These are phyloP conservation scores for Microctenopoma steveboyesi DNA, from an alignment of 2,797 vertebrate genomes.

Conservation along the genomic window DNA sequence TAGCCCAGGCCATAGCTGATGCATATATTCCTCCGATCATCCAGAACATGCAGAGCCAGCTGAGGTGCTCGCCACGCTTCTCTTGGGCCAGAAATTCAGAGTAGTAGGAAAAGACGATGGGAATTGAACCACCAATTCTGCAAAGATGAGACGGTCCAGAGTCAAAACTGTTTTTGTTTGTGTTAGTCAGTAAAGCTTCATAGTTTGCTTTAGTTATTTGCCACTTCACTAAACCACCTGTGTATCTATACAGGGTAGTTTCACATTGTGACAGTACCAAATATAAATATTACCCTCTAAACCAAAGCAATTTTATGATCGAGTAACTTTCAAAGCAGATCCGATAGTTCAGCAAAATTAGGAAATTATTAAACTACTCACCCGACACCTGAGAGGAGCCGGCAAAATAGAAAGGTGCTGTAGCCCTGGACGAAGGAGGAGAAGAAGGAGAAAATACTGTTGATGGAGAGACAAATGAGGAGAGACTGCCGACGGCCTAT, in stretches of 20 bases:
- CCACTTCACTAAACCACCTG: slow-evolving; percentile 21
- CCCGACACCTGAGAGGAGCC: slow-evolving; percentile 96
- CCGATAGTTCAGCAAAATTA: background rate
- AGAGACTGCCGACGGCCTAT: slow-evolving; percentile 95
- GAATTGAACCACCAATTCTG: slow-evolving; percentile 97
- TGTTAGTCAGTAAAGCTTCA: slow-evolving; percentile 5
- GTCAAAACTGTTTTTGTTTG: background rate
- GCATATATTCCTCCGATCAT: slow-evolving; percentile 99
- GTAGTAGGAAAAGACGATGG: slow-evolving; percentile 98
- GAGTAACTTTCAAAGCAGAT: background rate
- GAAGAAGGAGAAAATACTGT: slow-evolving; percentile 98
- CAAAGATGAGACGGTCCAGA: slow-evolving; percentile 33
- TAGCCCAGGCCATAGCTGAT: slow-evolving; percentile 97
- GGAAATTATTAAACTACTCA: slow-evolving; percentile 67
- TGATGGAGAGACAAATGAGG: slow-evolving; percentile 97
- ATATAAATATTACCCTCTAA: background rate
- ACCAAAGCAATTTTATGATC: background rate
- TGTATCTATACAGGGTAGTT: too few relatives aligned
- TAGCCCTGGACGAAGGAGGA: slow-evolving; percentile 99
- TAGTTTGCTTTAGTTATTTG: slow-evolving; percentile 21
- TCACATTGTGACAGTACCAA: background rate
- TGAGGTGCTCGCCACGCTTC: slow-evolving; percentile 96
- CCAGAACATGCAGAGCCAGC: slow-evolving; percentile 99
- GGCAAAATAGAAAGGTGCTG: slow-evolving; percentile 96
- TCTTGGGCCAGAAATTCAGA: slow-evolving; percentile 97